Evolutionary conservation across 2,888 invertebrate genomes (phyloP).

Genomic region (Coronaproctus castanopsis): DNA sequence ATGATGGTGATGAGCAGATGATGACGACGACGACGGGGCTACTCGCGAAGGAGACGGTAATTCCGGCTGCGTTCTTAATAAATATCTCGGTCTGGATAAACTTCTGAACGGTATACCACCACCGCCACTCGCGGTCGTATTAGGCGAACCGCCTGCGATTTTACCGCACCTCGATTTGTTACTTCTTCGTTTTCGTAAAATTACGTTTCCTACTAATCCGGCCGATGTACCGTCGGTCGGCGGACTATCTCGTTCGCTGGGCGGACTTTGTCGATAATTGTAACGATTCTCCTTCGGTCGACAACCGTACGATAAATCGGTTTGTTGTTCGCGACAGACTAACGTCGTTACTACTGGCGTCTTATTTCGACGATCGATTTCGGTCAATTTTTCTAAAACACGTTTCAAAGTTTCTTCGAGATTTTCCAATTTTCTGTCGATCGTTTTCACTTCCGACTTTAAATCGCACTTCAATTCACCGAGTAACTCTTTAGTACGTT

Average conservation of each 20-base stretch:
- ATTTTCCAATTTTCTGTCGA: neutral
- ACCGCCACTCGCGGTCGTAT: no score
- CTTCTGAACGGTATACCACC: slow-evolving; percentile 10
- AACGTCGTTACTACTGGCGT: neutral
- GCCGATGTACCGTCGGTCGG: slow-evolving; percentile 2
- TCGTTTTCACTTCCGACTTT: neutral
- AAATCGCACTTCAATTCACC: neutral
- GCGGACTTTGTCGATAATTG: neutral
- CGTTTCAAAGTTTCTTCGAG: neutral
- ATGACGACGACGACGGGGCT: neutral
- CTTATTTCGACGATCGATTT: neutral
- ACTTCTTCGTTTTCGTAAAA: slow-evolving; percentile 7
- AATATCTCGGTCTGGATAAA: slow-evolving; percentile 4
- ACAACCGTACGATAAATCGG: neutral
- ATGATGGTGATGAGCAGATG: neutral
- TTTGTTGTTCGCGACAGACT: slow-evolving; percentile 10
- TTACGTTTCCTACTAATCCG: slow-evolving; percentile 3
- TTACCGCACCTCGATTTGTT: slow-evolving; percentile 3
- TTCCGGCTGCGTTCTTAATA: slow-evolving; percentile 1
- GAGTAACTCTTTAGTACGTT: neutral
- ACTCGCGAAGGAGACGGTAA: neutral
- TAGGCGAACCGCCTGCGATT: slow-evolving; percentile 6
- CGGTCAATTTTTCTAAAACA: neutral
- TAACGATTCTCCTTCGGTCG: neutral
- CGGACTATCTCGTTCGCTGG: slow-evolving; percentile 11